phyloP scores from a whole-genome alignment of 2,113 vertebrate species.

The Antechinus stuartii region DNA sequence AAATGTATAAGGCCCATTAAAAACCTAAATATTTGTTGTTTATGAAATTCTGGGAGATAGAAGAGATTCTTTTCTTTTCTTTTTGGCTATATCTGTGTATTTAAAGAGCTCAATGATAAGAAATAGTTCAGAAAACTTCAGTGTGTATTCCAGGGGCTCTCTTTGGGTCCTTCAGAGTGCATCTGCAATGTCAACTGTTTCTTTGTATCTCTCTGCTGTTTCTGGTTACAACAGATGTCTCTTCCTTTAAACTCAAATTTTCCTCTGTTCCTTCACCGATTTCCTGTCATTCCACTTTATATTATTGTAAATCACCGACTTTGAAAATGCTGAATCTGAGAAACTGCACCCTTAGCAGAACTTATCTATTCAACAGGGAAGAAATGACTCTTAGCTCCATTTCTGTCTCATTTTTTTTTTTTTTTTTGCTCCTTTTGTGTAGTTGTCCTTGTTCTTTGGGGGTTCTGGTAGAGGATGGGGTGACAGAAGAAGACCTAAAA shows the following conservation, averaged over 20 bases:
- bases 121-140: neutral
- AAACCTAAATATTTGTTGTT: neutral
- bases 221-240: slow-evolving; percentile 13
- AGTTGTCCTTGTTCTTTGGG: neutral
- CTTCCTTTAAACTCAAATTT: neutral
- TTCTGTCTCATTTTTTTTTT: neutral
- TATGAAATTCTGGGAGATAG: neutral
- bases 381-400: too few species aligned
- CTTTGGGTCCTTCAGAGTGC: neutral
- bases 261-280: slow-evolving; percentile 6
- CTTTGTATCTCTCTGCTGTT: neutral
- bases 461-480: neutral
- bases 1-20: neutral
- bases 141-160: neutral
- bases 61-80: neutral
- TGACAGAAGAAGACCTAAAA: neutral
- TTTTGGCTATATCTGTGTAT: neutral
- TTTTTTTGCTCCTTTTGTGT: neutral
- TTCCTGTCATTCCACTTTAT: slow-evolving; percentile 24
- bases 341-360: neutral
- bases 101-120: neutral
- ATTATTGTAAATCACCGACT: slow-evolving; percentile 14
- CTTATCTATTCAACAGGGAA: neutral
- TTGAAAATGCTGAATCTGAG: neutral
- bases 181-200: neutral